phyloP scores from a whole-genome alignment of 2,113 vertebrate genomes.

The Calonectris borealis region DNA sequence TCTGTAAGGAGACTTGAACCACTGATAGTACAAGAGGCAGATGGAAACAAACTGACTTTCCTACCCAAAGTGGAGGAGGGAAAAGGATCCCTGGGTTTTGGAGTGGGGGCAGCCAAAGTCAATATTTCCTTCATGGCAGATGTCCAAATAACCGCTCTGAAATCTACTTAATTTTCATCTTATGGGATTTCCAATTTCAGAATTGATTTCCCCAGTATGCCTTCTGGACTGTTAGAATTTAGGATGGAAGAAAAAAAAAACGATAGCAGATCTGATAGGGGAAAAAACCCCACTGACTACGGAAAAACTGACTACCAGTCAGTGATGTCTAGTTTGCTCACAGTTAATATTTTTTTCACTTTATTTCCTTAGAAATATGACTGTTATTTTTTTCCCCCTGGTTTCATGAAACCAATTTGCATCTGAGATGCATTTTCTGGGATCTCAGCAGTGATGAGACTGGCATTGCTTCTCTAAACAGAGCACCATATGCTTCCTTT shows the following conservation, averaged over 20 bases:
- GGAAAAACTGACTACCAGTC: neutral
- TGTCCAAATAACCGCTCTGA: neutral
- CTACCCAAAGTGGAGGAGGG: neutral
- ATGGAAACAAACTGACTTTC: neutral
- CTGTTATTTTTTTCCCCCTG: neutral
- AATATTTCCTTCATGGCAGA: neutral
- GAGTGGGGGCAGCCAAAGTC: neutral
- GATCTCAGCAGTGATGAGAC: neutral
- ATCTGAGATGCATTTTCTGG: neutral
- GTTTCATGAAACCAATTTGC: neutral
- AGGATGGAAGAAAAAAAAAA: neutral
- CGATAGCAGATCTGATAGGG: neutral
- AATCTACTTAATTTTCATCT: constrained; percentile 18
- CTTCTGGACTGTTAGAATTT: neutral
- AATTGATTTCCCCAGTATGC: neutral
- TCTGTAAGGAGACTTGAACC: neutral
- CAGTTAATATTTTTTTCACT: neutral
- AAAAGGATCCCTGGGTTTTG: neutral
- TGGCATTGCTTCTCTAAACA: neutral
- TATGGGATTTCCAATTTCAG: neutral
- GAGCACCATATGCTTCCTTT: neutral
- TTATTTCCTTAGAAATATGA: neutral
- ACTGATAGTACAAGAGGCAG: neutral
- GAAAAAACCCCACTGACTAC: neutral
- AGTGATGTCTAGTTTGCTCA: neutral